Evolutionary conservation across 1,140 invertebrate genomes (phyloP).

Genomic region (Scylla paramamosain): DNA sequence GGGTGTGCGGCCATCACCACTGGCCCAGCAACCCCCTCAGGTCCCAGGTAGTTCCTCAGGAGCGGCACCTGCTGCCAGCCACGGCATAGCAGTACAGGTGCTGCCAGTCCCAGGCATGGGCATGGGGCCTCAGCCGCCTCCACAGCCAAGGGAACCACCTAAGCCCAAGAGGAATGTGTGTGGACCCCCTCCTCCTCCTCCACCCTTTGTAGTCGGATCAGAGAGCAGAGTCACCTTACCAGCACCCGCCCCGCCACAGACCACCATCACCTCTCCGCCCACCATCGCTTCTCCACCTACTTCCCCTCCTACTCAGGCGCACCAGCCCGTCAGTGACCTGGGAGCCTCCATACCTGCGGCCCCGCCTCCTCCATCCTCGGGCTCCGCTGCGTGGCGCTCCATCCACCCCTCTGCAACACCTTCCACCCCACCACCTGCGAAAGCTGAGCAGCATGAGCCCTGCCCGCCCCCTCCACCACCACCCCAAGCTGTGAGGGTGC

Average conservation of each 20-base stretch:
- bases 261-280: conserved; percentile 78
- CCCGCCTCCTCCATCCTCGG: conserved; percentile 81
- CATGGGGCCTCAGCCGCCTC: conserved; percentile 71
- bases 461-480: conserved; percentile 68
- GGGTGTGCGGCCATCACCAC: conserved; percentile 81
- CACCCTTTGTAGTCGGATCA: conserved; percentile 71
- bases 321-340: conserved; percentile 60
- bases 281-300: conserved; percentile 50
- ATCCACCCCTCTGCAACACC: conserved; percentile 78
- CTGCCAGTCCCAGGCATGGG: conserved; percentile 76
- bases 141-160: conserved; percentile 75
- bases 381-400: conserved; percentile 80
- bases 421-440: conserved; percentile 77
- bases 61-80: conserved; percentile 60
- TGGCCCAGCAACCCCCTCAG: conserved; percentile 79
- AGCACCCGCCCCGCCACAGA: conserved; percentile 78
- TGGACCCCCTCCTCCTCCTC: conserved; percentile 76
- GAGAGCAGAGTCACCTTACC: conserved; percentile 47
- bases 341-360: conserved; percentile 63
- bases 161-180: conserved; percentile 74
- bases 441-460: conserved; percentile 47
- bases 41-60: conserved; percentile 83
- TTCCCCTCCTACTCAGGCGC: conserved; percentile 44
- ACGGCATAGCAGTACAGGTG: conserved; percentile 74
- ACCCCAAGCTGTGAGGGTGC: conserved; percentile 63